Base-by-base conservation (phyloP, 2,113 vertebrate species). In the Struthio camelus region DNA sequence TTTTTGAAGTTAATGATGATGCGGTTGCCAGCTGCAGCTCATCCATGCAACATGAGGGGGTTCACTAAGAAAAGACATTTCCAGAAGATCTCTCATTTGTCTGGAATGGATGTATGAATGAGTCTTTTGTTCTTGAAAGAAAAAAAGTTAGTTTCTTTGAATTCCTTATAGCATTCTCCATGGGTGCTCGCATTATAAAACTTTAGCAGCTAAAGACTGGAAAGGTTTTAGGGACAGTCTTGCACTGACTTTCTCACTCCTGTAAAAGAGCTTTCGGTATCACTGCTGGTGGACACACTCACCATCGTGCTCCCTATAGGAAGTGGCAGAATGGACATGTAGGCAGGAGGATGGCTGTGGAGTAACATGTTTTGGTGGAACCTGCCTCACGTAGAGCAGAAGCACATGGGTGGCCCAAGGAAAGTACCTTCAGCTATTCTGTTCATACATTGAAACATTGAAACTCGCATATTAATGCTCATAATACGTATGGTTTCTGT, bases 241-340 rank as follows among this genome's bases (percentile, higher is more conserved):
- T 85, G 25, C 25, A 38, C 7, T 16, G 54, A 53, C 34, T 40
- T 72, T 5, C 53, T 71, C 3, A 0, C 38, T 71, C 30, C 34
- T 71, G 9, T 22, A 34, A 72, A 73, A 78, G 18, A 20, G 40
- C 18, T 65, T 84, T 71, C 15, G 24, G 67, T 76, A 25, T 17
- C 25, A 19, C 14, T 5, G 2, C 46, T 40, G 2, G 4, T 5
- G 34, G 56, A 34, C 32, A 4, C 4, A 5, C 32, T 20, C 11
- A 13, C 6, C 66, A 18, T 12, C 6, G 27, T 1, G 0, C 24
- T 78, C 46, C 40, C n/a, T 18, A 12, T 1, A 2, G 65, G 48
- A 50, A 19, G 22, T 38, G 48, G 25, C 30, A 38, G 5, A 1
- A 1, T 30, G 65, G 53, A 18, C 50, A 28, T 3, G 1, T 34